Evolutionary conservation across 2,888 invertebrate genomes (phyloP), one percentile per base, ranked within the genome.

Genomic region (Encarsia formosa): DNA sequence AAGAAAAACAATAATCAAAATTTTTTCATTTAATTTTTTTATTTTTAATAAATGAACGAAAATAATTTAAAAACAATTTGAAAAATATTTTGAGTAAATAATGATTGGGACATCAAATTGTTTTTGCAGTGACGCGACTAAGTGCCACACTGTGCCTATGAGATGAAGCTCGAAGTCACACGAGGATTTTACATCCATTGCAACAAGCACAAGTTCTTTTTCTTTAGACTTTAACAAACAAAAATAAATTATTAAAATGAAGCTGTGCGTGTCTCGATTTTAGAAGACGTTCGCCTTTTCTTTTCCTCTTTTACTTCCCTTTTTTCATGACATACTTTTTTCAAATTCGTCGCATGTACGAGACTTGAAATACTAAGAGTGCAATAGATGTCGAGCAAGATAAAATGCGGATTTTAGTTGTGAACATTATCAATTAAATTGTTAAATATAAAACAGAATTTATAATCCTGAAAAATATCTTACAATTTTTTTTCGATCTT

Each of bases 151-250:
- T 59, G 63, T 61, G 56, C 55, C 57, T 56, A 48, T 55, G 46
- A 55, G 56, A 59, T 40, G 49, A 52, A 60, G 59, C 41, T 40
- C 59, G 60, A 61, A 58, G 59, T 63, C 49, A 43, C 45, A 39
- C 62, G 56, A n/a, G 61, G 55, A 65, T 65, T 60, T 67, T 59
- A 63, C 62, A 54, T 67, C 63, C 64, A 66, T 70, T 69, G 71
- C 71, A 68, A 70, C 71, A 66, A 70, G 67, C 70, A 69, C 67
- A 68, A 65, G 62, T 70, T 63, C 62, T 62, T 65, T n/a, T n/a
- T n/a, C n/a, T n/a, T n/a, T n/a, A 60, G 59, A 61, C 60, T 60
- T 13, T 13, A 32, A 32, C 50, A 54, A 59, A 56, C 58, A 42
- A 19, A 53, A 38, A 40, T 37, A 6, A 47, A 43, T 48, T 48